A percentile compares a stretch with the other conserved stretches of the same genome.
Conservation (phyloP, 2,797 vertebrate species). For the Parauchenoglanis ngamensis region DNA sequence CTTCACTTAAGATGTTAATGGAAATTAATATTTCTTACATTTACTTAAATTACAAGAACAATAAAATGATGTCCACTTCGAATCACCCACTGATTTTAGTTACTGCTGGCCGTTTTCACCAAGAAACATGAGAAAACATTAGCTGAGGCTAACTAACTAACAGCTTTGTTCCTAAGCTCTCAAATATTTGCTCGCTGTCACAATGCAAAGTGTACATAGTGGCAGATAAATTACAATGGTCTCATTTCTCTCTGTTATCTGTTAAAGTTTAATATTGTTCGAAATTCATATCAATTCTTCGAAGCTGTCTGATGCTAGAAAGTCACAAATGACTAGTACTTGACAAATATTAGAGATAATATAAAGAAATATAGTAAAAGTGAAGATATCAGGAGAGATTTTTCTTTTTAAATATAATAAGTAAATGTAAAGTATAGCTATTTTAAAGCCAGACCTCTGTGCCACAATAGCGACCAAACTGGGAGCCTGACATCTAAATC, state of each 20-base stretch:
- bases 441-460: not conserved
- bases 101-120: not conserved
- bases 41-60: not conserved
- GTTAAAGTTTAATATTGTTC: not conserved
- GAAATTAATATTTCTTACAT: not conserved
- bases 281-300: not conserved
- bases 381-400: not conserved
- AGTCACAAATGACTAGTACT: not conserved
- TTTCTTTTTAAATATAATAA: not conserved
- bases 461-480: not conserved
- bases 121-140: not conserved
- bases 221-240: not conserved
- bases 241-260: not conserved
- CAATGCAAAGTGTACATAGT: not conserved
- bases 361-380: not conserved
- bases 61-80: not conserved
- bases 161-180: not conserved
- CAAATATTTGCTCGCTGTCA: not conserved
- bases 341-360: not conserved
- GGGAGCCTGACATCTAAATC: not conserved
- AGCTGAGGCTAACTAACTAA: not conserved
- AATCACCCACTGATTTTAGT: not conserved
- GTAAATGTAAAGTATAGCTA: not conserved
- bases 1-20: not conserved
- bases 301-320: not conserved